Conservation (phyloP, 2,113 vertebrate genomes). For the Ginglymostoma cirratum region DNA sequence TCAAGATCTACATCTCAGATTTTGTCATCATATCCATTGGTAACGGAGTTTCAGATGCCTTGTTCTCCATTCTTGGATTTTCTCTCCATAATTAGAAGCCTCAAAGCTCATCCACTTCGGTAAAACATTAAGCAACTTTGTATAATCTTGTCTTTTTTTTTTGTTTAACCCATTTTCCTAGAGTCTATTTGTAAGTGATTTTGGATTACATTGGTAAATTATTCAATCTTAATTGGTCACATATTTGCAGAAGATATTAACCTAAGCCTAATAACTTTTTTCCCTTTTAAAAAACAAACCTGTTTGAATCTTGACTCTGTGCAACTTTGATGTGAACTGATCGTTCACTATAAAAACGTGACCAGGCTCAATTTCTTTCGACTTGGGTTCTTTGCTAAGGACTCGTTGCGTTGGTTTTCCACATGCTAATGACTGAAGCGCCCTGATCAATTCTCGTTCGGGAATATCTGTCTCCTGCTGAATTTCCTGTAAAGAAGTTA, state of each 20-base stretch:
- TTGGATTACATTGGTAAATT: not conserved
- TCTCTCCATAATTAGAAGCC: not conserved
- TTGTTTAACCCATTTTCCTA: not conserved
- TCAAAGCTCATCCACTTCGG: not conserved
- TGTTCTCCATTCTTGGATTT: not conserved
- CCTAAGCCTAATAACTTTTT: not conserved
- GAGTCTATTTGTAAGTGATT: not conserved
- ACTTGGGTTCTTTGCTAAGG: constrained; percentile 93
- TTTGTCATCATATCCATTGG: not conserved
- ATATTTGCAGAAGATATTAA: not conserved
- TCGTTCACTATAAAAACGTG: constrained; percentile 97
- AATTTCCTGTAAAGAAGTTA: constrained; percentile 74
- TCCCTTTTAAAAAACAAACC: constrained; percentile 54
- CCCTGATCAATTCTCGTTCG: constrained; percentile 86
- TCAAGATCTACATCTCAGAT: not conserved
- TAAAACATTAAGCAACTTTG: not conserved
- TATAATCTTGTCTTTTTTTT: not conserved
- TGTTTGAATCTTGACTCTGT: constrained; percentile 98
- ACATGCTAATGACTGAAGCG: constrained; percentile 88
- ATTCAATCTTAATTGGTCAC: not conserved
- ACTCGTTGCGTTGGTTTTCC: constrained; percentile 92
- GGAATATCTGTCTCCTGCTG: constrained; percentile 97
- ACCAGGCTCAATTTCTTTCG: constrained; percentile 93
- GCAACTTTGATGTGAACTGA: constrained; percentile 94
- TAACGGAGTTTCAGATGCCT: not conserved